Percentiles rank a stretch among this genome's conserved stretches.
Evolutionary conservation across 2,888 invertebrate species (phyloP).

Genomic region (Melikaiella ostensackeni): DNA sequence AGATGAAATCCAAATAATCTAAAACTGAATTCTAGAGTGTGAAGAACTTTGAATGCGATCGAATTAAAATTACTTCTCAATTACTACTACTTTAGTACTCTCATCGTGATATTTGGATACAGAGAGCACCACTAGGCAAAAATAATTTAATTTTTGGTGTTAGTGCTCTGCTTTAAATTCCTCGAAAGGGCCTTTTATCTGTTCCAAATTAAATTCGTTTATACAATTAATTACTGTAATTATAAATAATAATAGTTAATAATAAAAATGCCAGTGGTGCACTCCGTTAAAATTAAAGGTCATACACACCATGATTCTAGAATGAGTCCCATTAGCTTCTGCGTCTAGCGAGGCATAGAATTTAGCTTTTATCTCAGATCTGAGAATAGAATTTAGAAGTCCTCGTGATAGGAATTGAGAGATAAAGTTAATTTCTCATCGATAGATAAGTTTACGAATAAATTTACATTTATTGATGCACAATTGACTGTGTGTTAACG

Average conservation of each 20-base stretch:
- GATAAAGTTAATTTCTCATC: conserved; percentile 62
- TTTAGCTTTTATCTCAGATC: conserved; percentile 57
- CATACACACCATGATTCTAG: conserved; percentile 55
- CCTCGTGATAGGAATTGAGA: conserved; percentile 70
- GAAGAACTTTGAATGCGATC: conserved; percentile 58
- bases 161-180: not conserved
- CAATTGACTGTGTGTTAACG: conserved; percentile 67
- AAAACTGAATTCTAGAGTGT: conserved; percentile 29
- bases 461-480: conserved; percentile 67
- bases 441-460: conserved; percentile 62
- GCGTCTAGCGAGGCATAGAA: conserved; percentile 49
- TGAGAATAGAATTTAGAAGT: conserved; percentile 57
- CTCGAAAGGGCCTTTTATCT: not conserved
- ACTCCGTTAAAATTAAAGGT: conserved; percentile 43
- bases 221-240: not conserved
- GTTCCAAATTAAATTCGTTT: not conserved
- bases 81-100: conserved; percentile 44
- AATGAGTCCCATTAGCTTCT: conserved; percentile 52
- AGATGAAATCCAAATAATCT: conserved; percentile 37
- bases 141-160: not conserved
- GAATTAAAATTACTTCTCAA: conserved; percentile 50
- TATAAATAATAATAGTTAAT: not conserved
- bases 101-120: conserved; percentile 23
- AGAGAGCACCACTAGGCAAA: conserved; percentile 13
- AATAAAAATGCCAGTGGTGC: conserved; percentile 46